A percentile compares a stretch with the other conserved stretches of the same genome.
phyloP scores from a whole-genome alignment of 2,797 vertebrate genomes.

The Valencia hispanica region DNA sequence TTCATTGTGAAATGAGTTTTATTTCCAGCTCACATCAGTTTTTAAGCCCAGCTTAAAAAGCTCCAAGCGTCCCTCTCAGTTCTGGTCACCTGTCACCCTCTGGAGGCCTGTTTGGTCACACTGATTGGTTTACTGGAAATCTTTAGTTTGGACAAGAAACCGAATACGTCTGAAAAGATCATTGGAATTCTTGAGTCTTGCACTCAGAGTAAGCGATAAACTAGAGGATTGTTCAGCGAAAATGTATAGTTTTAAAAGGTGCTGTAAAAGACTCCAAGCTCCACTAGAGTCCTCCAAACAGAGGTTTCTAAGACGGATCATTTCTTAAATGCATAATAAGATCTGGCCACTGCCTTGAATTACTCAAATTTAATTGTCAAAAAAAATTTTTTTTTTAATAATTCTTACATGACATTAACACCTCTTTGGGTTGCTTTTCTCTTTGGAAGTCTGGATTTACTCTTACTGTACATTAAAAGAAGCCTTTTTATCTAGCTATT shows the following conservation, averaged over 20 bases:
- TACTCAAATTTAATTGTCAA: neutral
- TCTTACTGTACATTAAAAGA: neutral
- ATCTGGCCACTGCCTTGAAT: neutral
- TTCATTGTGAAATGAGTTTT: neutral
- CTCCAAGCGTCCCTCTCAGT: neutral
- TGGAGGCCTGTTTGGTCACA: slow-evolving; percentile 37
- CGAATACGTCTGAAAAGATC: neutral
- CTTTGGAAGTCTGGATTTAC: neutral
- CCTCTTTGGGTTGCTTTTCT: neutral
- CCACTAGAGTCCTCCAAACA: neutral
- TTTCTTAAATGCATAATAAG: neutral
- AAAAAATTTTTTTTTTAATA: too few species aligned
- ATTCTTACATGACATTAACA: neutral
- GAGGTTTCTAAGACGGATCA: neutral
- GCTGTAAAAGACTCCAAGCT: neutral
- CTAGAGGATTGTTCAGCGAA: neutral
- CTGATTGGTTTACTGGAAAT: slow-evolving; percentile 14
- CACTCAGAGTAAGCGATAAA: neutral
- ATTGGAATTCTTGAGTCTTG: neutral
- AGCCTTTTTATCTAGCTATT: neutral
- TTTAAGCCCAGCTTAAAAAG: neutral
- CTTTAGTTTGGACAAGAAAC: neutral
- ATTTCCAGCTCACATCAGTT: neutral
- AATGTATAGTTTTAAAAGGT: neutral
- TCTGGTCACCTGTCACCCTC: slow-evolving; percentile 54